A percentile compares a stretch with the other conserved stretches of the same genome.
Evolutionary conservation across 1,140 invertebrate species (phyloP).

Genomic region (Drosophila littoralis): DNA sequence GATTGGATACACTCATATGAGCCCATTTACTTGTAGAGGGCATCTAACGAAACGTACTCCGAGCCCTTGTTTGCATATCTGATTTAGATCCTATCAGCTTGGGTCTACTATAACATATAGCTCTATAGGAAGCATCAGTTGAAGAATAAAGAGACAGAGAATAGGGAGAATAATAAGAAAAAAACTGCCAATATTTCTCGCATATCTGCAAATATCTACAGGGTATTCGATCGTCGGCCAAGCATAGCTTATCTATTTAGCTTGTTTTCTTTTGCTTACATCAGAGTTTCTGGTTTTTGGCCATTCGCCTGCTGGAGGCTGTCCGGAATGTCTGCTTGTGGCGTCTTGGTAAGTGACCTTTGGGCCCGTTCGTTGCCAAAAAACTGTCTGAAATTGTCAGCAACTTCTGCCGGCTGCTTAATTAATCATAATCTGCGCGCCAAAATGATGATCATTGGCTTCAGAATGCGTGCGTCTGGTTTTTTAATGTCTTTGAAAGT

Average conservation of each 20-base stretch:
- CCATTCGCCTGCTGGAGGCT: slow-evolving; percentile 5
- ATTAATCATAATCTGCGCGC: slow-evolving; percentile 17
- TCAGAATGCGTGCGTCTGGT: background rate
- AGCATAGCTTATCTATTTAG: background rate
- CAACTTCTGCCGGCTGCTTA: slow-evolving; percentile 9
- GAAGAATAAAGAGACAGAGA: background rate
- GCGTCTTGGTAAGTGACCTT: slow-evolving; percentile 4
- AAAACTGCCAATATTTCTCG: too few species aligned
- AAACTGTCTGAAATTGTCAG: background rate
- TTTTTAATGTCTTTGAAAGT: slow-evolving; percentile 23
- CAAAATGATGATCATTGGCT: slow-evolving; percentile 16
- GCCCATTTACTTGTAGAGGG: too few species aligned
- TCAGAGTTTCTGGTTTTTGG: slow-evolving; percentile 16
- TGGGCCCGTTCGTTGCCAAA: slow-evolving; percentile 11
- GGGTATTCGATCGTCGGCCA: slow-evolving; percentile 3
- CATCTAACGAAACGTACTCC: too few species aligned
- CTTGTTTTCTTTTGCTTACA: slow-evolving; percentile 7
- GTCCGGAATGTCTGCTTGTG: background rate
- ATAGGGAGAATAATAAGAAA: too few species aligned
- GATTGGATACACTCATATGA: too few species aligned
- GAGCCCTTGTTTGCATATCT: too few species aligned
- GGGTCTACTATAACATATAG: too few species aligned
- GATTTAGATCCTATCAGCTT: too few species aligned
- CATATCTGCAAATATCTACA: background rate
- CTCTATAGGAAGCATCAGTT: too few species aligned